A percentile compares a stretch with the other conserved stretches of the same genome.
Conservation (phyloP, 2,113 vertebrate genomes). For the Empidonax traillii region DNA sequence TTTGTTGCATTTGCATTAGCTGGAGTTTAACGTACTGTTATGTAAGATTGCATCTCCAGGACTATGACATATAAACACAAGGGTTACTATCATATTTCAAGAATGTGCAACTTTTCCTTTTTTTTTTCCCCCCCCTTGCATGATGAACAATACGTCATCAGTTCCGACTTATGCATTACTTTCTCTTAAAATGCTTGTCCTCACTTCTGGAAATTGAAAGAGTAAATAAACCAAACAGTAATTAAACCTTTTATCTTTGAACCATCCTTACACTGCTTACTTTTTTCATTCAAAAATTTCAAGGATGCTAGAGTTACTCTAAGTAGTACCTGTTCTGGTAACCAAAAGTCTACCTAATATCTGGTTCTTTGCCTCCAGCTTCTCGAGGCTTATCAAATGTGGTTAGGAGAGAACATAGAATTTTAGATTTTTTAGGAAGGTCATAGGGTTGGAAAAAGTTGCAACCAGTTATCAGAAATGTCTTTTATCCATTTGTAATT, state of each 20-base stretch:
- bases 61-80: not conserved
- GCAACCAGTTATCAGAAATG: not conserved
- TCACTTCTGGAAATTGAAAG: not conserved
- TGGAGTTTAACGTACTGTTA: not conserved
- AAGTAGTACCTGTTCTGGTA: not conserved
- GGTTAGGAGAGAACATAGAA: not conserved
- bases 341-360: not conserved
- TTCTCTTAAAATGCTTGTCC: not conserved
- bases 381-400: not conserved
- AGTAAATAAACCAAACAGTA: not conserved
- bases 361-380: not conserved
- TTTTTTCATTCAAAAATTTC: not conserved
- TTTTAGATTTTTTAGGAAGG: not conserved
- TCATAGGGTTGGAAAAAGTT: not conserved
- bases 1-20: not conserved
- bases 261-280: not conserved
- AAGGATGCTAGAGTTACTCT: not conserved
- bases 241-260: not conserved
- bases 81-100: not conserved
- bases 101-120: not conserved
- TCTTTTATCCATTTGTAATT: not conserved
- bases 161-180: not conserved
- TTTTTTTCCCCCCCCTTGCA: not conserved
- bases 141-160: not conserved
- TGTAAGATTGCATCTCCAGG: not conserved